Evolutionary conservation across 2,888 invertebrate species (phyloP).

Genomic region (Lepidocyrtoides sp.): DNA sequence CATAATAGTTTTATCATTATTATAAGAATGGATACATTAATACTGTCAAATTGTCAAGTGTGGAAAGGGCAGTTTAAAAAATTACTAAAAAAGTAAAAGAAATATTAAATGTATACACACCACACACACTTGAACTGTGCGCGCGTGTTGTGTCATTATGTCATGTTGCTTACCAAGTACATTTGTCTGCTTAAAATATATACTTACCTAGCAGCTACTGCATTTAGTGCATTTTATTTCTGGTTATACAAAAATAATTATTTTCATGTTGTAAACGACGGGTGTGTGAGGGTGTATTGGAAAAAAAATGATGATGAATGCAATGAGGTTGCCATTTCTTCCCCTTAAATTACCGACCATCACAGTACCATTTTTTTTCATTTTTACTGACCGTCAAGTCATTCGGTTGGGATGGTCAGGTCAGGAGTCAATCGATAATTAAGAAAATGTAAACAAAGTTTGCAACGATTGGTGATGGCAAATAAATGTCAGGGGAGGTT

Average conservation of each 20-base stretch:
- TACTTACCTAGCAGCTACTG: neutral
- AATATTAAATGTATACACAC: neutral
- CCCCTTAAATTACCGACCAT: neutral
- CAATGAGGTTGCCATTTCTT: neutral
- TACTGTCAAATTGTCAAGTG: neutral
- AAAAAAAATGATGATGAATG: neutral
- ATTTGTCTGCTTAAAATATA: too few relatives aligned
- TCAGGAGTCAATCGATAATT: conserved; percentile 16
- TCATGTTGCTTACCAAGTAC: too few relatives aligned
- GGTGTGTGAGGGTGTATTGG: neutral
- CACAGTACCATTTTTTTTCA: neutral
- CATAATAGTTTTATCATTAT: neutral
- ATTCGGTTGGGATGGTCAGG: conserved; percentile 29
- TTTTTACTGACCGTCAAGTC: conserved; percentile 31
- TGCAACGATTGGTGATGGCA: too few relatives aligned
- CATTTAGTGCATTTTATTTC: neutral
- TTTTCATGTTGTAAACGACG: conserved; percentile 1
- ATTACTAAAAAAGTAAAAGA: neutral
- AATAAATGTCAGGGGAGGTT: conserved; percentile 21
- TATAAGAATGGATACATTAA: neutral
- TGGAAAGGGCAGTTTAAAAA: too few relatives aligned
- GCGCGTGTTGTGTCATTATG: neutral
- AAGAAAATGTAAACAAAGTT: too few relatives aligned
- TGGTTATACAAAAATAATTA: neutral
- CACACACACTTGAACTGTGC: neutral